Base-by-base conservation (phyloP, 2,888 invertebrate genomes). In the Stenolophus ochropezus region DNA sequence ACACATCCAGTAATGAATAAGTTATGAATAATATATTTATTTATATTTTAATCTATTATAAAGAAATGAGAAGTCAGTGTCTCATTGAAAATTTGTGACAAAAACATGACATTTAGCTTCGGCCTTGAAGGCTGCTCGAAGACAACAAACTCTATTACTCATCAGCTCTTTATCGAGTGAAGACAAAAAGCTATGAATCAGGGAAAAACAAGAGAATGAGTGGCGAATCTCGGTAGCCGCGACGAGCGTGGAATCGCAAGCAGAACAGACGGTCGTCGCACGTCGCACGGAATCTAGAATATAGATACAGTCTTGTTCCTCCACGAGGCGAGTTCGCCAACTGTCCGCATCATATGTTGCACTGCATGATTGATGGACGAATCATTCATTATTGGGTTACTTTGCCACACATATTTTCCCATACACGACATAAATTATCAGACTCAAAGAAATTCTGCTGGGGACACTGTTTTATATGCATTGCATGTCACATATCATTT, bases 121-220 rank as follows among this genome's bases (percentile, higher is more conserved):
- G 61, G 14, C 61, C 61, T 25, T 61, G 61, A 61, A 11, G 61
- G 25, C 23, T 56, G 6, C 3, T 14, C 23, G 23, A 61, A 61
- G 23, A 61, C 61, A 23, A 25, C 61, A 61, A 61, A 23, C 61
- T 56, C 56, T 56, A 56, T 56, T 21, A 56, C 20, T 61, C 61
- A 61, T 61, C 61, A n/a, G 61, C 61, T 61, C 25, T 61, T 61
- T 61, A 61, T 23, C 8, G 20, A 56, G 11, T 8, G 61, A 23
- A 61, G 14, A 61, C 61, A 61, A 61, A 61, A 61, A 61, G 23
- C 61, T 61, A 61, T 61, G 23, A 61, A 61, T 61, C 61, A 61
- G 20, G 56, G 56, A 21, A 56, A 56, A 56, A 56, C 56, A 56
- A 61, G 61, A 61, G 61, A 61, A 25, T 61, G 56, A 56, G 1